phyloP scores from a whole-genome alignment of 2,888 invertebrate genomes.

The Cryptocheilus praepositus region DNA sequence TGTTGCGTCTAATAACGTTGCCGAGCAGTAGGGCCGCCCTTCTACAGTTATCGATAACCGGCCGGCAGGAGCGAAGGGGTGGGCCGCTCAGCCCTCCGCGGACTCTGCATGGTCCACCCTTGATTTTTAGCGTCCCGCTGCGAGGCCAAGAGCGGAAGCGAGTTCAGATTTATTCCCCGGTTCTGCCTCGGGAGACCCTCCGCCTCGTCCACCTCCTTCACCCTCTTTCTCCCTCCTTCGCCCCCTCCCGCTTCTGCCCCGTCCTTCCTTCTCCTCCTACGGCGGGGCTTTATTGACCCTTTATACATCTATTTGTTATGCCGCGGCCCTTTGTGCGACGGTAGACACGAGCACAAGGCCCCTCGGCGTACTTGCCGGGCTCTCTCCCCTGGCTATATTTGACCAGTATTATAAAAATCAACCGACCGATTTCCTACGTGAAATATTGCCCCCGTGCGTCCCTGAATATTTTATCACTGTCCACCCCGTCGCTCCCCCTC shows the following conservation, averaged over 20 bases:
- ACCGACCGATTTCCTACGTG: slow-evolving; percentile 75
- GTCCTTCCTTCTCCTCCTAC: slow-evolving; percentile 58
- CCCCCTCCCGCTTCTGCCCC: slow-evolving; percentile 41
- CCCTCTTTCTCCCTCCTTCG: slow-evolving; percentile 17
- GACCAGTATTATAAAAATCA: slow-evolving; percentile 76
- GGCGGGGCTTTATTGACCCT: slow-evolving; percentile 73
- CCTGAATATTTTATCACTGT: slow-evolving; percentile 74
- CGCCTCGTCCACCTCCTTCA: slow-evolving; percentile 43
- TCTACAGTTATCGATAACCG: slow-evolving; percentile 47
- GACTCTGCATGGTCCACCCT: slow-evolving; percentile 61
- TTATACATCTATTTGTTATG: slow-evolving; percentile 75
- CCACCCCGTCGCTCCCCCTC: slow-evolving; percentile 59
- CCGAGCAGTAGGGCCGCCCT: slow-evolving; percentile 15
- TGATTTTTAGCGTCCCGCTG: slow-evolving; percentile 66
- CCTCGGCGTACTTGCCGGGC: slow-evolving; percentile 49
- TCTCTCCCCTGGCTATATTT: slow-evolving; percentile 73
- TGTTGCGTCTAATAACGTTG: neutral
- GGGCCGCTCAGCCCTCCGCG: slow-evolving; percentile 11
- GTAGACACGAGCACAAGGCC: slow-evolving; percentile 63
- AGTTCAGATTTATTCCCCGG: slow-evolving; percentile 72
- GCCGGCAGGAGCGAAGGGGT: slow-evolving; percentile 31
- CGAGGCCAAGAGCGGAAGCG: slow-evolving; percentile 63
- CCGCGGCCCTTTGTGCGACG: slow-evolving; percentile 72
- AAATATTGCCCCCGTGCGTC: slow-evolving; percentile 73
- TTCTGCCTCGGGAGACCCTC: slow-evolving; percentile 68